A percentile compares a stretch with the other conserved stretches of the same genome.
phyloP scores from a whole-genome alignment of 2,113 vertebrate genomes.

The Orycteropus afer region DNA sequence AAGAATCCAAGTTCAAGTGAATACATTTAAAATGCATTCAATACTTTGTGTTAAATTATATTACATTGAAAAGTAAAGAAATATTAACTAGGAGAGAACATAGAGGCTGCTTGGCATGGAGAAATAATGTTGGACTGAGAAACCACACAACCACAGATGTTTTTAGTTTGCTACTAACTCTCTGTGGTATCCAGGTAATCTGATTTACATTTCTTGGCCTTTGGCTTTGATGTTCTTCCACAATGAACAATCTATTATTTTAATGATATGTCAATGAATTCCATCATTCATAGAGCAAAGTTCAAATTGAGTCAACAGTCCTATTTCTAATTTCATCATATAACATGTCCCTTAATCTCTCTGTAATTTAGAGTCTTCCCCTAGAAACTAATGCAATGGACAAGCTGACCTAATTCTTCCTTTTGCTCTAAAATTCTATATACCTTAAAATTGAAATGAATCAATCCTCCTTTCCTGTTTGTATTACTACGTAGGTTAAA shows the following conservation, averaged over 20 bases:
- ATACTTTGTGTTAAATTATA: background rate
- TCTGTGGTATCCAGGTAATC: background rate
- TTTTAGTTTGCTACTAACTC: background rate
- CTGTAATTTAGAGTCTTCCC: background rate
- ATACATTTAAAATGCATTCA: background rate
- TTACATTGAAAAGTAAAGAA: constrained; percentile 36
- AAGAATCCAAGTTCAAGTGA: background rate
- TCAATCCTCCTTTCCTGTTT: background rate
- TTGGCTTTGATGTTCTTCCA: constrained; percentile 19
- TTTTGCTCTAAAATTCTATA: constrained; percentile 30
- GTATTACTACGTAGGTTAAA: background rate
- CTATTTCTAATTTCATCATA: constrained; percentile 40
- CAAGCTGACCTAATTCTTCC: background rate
- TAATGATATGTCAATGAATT: constrained; percentile 17
- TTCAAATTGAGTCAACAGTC: background rate
- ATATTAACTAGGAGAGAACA: background rate
- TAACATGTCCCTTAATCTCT: background rate
- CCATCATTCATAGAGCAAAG: background rate
- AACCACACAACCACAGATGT: background rate
- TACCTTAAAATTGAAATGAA: background rate
- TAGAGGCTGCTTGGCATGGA: background rate
- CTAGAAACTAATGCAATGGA: background rate
- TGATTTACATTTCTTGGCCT: constrained; percentile 28
- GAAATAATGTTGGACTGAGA: background rate
- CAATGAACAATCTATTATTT: background rate